Percentiles rank a stretch among this genome's conserved stretches.
phyloP scores from a whole-genome alignment of 2,888 invertebrate species.

The Scotopteryx bipunctaria region DNA sequence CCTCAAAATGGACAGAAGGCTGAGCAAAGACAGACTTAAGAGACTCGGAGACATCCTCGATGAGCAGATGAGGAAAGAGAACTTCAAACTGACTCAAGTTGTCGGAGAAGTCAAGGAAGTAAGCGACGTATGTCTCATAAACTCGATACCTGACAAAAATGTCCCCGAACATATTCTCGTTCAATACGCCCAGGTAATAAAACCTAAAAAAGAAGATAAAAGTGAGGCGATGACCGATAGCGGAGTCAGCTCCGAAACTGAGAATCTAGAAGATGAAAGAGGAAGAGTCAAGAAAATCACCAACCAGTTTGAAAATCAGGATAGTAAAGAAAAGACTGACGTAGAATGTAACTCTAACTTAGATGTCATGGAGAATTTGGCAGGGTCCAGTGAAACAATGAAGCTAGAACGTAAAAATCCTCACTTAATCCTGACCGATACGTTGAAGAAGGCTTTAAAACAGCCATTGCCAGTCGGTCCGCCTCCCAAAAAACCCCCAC shows the following conservation, averaged over 20 bases:
- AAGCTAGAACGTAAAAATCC: conserved; percentile 72
- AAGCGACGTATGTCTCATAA: conserved; percentile 15
- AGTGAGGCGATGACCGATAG: conserved; percentile 76
- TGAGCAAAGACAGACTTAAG: conserved; percentile 70
- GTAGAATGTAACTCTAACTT: conserved; percentile 53
- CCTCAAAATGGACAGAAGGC: conserved; percentile 66
- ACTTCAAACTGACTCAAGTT: conserved; percentile 51
- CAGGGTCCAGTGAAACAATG: conserved; percentile 72
- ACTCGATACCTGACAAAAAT: conserved; percentile 67
- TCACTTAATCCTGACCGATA: conserved; percentile 79
- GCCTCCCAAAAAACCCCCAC: conserved; percentile 90
- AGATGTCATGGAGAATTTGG: conserved; percentile 60
- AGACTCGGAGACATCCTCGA: conserved; percentile 69
- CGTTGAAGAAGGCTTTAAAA: conserved; percentile 85
- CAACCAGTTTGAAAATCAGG: conserved; percentile 47
- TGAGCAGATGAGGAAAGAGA: conserved; percentile 74
- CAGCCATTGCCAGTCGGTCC: conserved; percentile 87
- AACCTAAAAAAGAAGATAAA: conserved; percentile 65
- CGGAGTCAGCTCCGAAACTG: conserved; percentile 79
- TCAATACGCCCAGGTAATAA: conserved; percentile 75
- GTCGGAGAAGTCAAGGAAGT: conserved; percentile 44
- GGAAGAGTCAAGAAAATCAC: conserved; percentile 58
- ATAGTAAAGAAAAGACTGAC: conserved; percentile 35
- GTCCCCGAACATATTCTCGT: conserved; percentile 75
- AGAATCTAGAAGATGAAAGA: conserved; percentile 74